These are phyloP conservation scores for Pollachius pollachius DNA, from an alignment of 2,113 vertebrate species.

Conservation along the genomic window DNA sequence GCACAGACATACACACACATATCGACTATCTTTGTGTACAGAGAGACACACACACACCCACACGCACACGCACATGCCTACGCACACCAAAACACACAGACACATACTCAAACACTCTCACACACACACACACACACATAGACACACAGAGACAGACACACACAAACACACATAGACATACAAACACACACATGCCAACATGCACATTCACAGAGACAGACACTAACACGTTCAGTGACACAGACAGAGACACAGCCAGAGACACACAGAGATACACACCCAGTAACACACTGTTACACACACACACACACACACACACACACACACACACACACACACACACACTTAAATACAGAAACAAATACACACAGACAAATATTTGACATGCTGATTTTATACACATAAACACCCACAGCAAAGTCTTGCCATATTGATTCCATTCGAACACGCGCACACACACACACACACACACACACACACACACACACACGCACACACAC, in stretches of 20 bases:
- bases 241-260: background rate
- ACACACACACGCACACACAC: background rate
- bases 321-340: background rate
- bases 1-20: background rate
- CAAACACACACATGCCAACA: background rate
- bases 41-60: too few relatives aligned
- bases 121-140: slow-evolving; percentile 5
- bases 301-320: too few relatives aligned
- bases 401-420: background rate
- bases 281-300: background rate
- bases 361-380: background rate
- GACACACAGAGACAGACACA: background rate
- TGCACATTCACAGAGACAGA: slow-evolving; percentile 6
- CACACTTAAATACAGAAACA: background rate
- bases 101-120: background rate
- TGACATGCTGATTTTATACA: background rate
- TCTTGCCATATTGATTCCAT: too few relatives aligned
- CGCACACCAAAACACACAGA: slow-evolving; percentile 5
- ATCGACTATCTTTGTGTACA: too few relatives aligned
- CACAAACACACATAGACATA: background rate
- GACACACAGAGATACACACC: background rate
- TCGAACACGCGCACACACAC: too few relatives aligned
- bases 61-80: background rate
- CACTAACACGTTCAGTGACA: background rate
- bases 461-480: background rate